Percentiles rank a stretch among this genome's conserved stretches.
Conservation (phyloP, 2,888 invertebrate species). For the Ferdinandea cuprea region DNA sequence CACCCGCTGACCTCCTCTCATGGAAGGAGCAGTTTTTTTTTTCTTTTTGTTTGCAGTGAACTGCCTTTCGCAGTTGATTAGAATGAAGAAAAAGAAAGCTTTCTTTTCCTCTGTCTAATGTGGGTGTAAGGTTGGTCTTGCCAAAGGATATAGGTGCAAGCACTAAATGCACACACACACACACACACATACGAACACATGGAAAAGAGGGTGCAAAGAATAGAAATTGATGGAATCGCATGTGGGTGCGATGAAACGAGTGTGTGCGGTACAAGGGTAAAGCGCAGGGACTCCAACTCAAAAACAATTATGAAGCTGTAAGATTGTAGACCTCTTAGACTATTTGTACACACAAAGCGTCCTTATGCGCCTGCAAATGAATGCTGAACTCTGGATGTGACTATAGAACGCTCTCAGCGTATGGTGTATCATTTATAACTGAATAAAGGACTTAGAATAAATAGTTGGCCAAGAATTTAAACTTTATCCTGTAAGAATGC, state of each 20-base stretch:
- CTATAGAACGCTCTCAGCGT: constrained; percentile 3
- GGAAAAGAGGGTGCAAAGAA: constrained; percentile 2
- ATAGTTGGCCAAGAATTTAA: constrained; percentile 54
- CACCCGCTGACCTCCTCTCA: constrained; percentile 22
- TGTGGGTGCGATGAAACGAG: neutral
- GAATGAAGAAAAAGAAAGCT: constrained; percentile 27
- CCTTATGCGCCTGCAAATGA: constrained; percentile 5
- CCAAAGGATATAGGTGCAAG: constrained; percentile 19
- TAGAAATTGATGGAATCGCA: constrained; percentile 5
- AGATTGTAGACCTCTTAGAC: constrained; percentile 32
- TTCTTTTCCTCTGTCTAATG: neutral
- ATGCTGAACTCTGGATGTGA: constrained; percentile 18
- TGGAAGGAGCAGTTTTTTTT: neutral
- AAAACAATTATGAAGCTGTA: constrained; percentile 33
- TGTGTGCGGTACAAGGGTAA: neutral
- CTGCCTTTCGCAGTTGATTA: constrained; percentile 40
- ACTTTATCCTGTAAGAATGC: constrained; percentile 39
- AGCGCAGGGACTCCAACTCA: neutral
- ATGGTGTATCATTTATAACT: constrained; percentile 46
- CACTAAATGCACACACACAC: neutral
- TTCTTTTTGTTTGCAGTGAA: constrained; percentile 6
- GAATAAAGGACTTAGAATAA: constrained; percentile 44
- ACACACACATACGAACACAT: neutral
- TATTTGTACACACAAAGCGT: constrained; percentile 27
- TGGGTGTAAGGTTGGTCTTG: neutral